Evolutionary conservation across 2,888 invertebrate species (phyloP).

Genomic region (Odontocerum albicorne): DNA sequence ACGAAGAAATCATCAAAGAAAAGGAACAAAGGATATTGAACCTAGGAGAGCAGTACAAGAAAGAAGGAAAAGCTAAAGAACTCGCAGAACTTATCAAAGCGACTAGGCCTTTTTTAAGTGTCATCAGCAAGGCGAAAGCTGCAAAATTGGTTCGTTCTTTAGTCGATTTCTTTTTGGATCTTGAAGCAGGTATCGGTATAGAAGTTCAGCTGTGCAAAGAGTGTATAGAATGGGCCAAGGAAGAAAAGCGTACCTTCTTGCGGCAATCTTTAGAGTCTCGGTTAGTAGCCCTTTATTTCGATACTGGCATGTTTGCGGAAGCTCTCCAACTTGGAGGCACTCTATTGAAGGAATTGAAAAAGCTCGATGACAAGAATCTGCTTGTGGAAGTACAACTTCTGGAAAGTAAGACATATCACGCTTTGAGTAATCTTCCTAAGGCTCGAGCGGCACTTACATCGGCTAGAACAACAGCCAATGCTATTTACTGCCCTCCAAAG

Average conservation of each 20-base stretch:
- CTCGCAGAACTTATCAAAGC: conserved; percentile 90
- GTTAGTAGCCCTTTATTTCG: conserved; percentile 92
- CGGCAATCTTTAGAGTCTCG: conserved; percentile 95
- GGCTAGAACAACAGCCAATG: conserved; percentile 98
- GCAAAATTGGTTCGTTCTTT: conserved; percentile 96
- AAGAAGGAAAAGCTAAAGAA: conserved; percentile 91
- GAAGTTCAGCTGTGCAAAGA: conserved; percentile 93
- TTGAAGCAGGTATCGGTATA: conserved; percentile 95
- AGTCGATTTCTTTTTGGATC: conserved; percentile 95
- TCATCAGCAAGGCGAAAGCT: conserved; percentile 98
- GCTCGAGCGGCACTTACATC: conserved; percentile 96
- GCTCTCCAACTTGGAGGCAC: conserved; percentile 83
- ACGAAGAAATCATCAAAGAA: conserved; percentile 78
- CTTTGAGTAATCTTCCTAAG: conserved; percentile 94
- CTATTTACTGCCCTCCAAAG: conserved; percentile 98
- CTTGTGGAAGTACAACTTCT: conserved; percentile 97
- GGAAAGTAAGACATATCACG: conserved; percentile 98
- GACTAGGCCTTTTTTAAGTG: conserved; percentile 91
- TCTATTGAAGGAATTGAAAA: conserved; percentile 93
- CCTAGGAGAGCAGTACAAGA: conserved; percentile 88
- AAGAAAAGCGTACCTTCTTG: conserved; percentile 95
- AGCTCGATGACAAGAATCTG: conserved; percentile 98
- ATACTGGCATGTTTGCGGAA: conserved; percentile 86
- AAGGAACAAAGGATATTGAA: conserved; percentile 92
- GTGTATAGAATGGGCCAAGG: conserved; percentile 99